Conservation (phyloP, 2,888 invertebrate species). For the Eristalinus sepulchralis region DNA sequence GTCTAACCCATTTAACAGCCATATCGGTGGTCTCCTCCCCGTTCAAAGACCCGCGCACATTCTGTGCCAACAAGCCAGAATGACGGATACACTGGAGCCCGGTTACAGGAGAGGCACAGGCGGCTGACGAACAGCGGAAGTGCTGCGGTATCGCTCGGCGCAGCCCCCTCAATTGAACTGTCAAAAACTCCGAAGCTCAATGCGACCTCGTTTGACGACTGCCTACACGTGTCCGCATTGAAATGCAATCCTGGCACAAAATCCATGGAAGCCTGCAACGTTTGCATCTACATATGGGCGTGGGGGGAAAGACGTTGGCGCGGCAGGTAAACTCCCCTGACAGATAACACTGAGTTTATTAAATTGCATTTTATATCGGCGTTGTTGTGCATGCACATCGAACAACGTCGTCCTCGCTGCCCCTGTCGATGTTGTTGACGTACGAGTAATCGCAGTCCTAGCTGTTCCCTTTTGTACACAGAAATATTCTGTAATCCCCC, state of each 20-base stretch:
- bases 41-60: constrained; percentile 3
- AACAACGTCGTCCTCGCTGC: constrained; percentile 51
- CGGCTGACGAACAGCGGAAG: background rate
- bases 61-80: constrained; percentile 41
- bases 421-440: constrained; percentile 25
- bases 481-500: constrained; percentile 49
- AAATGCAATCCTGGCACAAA: constrained; percentile 41
- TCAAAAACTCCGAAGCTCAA: constrained; percentile 37
- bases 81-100: constrained; percentile 20
- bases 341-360: constrained; percentile 57
- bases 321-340: background rate
- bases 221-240: constrained; percentile 37
- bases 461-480: constrained; percentile 46
- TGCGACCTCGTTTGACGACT: constrained; percentile 14
- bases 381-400: constrained; percentile 59
- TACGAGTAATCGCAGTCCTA: constrained; percentile 14
- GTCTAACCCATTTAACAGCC: constrained; percentile 35
- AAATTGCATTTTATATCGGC: constrained; percentile 67
- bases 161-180: constrained; percentile 27
- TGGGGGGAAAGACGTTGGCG: constrained; percentile 22
- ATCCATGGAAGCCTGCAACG: constrained; percentile 33
- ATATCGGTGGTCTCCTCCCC: constrained; percentile 17
- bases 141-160: constrained; percentile 20
- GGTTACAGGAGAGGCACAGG: too few species aligned
- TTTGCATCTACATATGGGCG: constrained; percentile 41